Percentiles rank a stretch among this genome's conserved stretches.
phyloP scores from a whole-genome alignment of 2,113 vertebrate genomes.

The Conger conger region DNA sequence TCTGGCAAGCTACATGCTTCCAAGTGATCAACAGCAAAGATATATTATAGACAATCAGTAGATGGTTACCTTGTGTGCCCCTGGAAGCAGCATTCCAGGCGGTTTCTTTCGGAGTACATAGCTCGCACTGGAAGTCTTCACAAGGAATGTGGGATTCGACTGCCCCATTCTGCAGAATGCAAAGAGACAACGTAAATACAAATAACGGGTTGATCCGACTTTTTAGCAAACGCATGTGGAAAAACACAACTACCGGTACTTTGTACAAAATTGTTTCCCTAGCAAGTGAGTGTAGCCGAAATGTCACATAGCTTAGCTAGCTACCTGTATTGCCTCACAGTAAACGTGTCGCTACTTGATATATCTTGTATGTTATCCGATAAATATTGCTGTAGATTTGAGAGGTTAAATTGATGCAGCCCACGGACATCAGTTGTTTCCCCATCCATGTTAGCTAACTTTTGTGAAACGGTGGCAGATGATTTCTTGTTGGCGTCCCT shows the following conservation, averaged over 20 bases:
- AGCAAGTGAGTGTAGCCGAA: not conserved
- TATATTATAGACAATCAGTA: not conserved
- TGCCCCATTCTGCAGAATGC: constrained; percentile 75
- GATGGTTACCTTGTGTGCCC: constrained; percentile 78
- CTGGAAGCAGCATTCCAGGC: constrained; percentile 79
- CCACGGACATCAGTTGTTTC: constrained; percentile 63
- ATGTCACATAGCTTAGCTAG: not conserved
- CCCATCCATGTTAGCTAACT: constrained; percentile 55
- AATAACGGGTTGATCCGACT: not conserved
- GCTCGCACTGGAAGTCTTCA: constrained; percentile 69
- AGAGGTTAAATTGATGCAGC: constrained; percentile 72
- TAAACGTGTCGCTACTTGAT: constrained; percentile 53
- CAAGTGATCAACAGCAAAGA: too few relatives aligned
- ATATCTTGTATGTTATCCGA: constrained; percentile 59
- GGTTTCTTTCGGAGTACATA: constrained; percentile 92
- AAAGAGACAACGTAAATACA: not conserved
- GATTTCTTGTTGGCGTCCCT: not conserved
- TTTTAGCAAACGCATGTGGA: not conserved
- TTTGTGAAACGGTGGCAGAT: not conserved
- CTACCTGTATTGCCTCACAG: constrained; percentile 80
- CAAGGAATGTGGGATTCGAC: constrained; percentile 89
- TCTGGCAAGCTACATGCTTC: too few relatives aligned
- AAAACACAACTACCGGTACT: too few relatives aligned
- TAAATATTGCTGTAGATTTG: constrained; percentile 72
- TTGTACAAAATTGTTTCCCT: not conserved